Percentiles rank a stretch among this genome's conserved stretches.
Evolutionary conservation across 2,888 invertebrate genomes (phyloP).

Genomic region (Xylocampa areola): DNA sequence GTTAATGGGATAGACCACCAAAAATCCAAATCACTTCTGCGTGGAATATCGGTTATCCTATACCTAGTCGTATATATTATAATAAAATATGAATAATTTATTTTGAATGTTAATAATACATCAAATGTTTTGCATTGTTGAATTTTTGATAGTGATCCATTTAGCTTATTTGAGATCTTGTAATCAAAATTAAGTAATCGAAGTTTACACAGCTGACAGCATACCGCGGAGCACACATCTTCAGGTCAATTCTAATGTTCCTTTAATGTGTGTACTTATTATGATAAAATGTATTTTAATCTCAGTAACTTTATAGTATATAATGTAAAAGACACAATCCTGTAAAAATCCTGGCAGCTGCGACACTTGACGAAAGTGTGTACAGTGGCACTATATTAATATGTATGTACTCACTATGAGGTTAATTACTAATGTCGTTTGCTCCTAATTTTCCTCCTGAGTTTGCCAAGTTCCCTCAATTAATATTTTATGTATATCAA

Average conservation of each 20-base stretch:
- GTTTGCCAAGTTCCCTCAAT: conserved; percentile 21
- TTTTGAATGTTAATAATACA: conserved; percentile 2
- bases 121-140: conserved; percentile 5
- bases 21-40: conserved; percentile 3
- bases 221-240: conserved; percentile 23
- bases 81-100: conserved; percentile 10
- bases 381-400: conserved; percentile 36
- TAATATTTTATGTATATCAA: conserved; percentile 32
- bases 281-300: conserved; percentile 52
- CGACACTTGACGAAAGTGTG: conserved; percentile 26
- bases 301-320: conserved; percentile 46
- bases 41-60: conserved; percentile 12
- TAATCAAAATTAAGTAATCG: conserved; percentile 17
- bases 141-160: conserved; percentile 3
- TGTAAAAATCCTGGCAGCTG: conserved; percentile 53
- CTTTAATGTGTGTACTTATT: conserved; percentile 49
- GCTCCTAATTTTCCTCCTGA: conserved; percentile 23
- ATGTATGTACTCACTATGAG: conserved; percentile 53
- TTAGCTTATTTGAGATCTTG: conserved; percentile 14
- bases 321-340: conserved; percentile 54
- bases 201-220: conserved; percentile 9
- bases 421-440: conserved; percentile 48
- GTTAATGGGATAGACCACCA: conserved; percentile 22
- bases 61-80: too few species aligned
- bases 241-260: conserved; percentile 45